phyloP scores from a whole-genome alignment of 2,113 vertebrate genomes.

The Casuarius casuarius region DNA sequence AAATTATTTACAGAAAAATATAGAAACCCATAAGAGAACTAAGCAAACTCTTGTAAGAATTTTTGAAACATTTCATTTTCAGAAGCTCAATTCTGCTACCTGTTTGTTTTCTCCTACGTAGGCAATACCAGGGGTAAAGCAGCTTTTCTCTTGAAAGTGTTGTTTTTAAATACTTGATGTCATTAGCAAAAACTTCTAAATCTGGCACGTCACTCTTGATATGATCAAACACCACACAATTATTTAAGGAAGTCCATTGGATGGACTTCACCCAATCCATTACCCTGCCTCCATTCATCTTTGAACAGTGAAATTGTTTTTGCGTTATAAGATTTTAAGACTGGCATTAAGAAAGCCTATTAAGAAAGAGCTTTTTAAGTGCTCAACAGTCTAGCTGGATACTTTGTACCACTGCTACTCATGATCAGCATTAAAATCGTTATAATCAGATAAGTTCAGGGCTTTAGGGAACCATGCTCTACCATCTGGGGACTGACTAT shows the following conservation, averaged over 20 bases:
- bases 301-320: slow-evolving; percentile 18
- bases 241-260: slow-evolving; percentile 12
- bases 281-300: neutral
- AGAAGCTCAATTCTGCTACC: neutral
- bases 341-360: slow-evolving; percentile 4
- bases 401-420: slow-evolving; percentile 44
- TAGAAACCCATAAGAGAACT: neutral
- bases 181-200: neutral
- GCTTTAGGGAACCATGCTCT: slow-evolving; percentile 48
- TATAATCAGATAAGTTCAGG: slow-evolving; percentile 39
- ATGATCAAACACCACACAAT: slow-evolving; percentile 12
- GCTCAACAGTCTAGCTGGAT: slow-evolving; percentile 14
- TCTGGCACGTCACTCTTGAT: neutral
- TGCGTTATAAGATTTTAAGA: slow-evolving; percentile 24
- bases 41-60: neutral
- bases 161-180: neutral
- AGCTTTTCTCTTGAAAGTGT: neutral
- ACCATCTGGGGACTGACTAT: slow-evolving; percentile 5
- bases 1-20: neutral
- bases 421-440: slow-evolving; percentile 54
- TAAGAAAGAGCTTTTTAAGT: slow-evolving; percentile 41
- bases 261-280: neutral
- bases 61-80: neutral
- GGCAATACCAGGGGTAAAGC: neutral
- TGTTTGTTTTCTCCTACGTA: neutral